These are phyloP conservation scores for Gallinago media DNA, from an alignment of 2,113 vertebrate genomes.

Conservation along the genomic window DNA sequence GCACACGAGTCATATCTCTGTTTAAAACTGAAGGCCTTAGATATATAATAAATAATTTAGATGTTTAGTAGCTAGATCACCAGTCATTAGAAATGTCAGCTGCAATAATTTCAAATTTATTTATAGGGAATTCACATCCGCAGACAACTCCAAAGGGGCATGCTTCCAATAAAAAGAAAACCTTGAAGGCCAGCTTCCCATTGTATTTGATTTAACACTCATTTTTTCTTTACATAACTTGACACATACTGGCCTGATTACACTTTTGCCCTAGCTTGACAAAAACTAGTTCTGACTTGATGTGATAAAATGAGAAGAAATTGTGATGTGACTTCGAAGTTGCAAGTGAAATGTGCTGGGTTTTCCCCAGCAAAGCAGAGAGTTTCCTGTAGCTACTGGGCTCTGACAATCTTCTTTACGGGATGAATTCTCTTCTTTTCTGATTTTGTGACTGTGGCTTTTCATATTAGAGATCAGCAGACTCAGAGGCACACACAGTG, in stretches of 20 bases:
- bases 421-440: neutral
- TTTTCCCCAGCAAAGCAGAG: neutral
- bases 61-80: neutral
- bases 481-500: rapidly evolving
- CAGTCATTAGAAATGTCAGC: conserved; percentile 28
- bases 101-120: neutral
- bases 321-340: neutral
- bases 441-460: neutral
- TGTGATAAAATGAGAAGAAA: conserved; percentile 15
- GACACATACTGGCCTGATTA: conserved; percentile 21
- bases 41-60: neutral
- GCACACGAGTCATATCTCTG: rapidly evolving
- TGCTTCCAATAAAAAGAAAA: conserved; percentile 27
- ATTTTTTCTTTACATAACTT: conserved; percentile 24
- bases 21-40: neutral
- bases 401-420: neutral
- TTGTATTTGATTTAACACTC: conserved; percentile 12
- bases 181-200: neutral
- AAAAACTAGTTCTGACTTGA: conserved; percentile 10
- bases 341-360: neutral
- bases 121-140: neutral
- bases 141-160: conserved; percentile 6
- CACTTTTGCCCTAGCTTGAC: conserved; percentile 14
- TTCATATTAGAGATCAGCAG: neutral
- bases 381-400: neutral